Evolutionary conservation across 2,888 invertebrate genomes (phyloP).

Genomic region (Melanophora roralis): DNA sequence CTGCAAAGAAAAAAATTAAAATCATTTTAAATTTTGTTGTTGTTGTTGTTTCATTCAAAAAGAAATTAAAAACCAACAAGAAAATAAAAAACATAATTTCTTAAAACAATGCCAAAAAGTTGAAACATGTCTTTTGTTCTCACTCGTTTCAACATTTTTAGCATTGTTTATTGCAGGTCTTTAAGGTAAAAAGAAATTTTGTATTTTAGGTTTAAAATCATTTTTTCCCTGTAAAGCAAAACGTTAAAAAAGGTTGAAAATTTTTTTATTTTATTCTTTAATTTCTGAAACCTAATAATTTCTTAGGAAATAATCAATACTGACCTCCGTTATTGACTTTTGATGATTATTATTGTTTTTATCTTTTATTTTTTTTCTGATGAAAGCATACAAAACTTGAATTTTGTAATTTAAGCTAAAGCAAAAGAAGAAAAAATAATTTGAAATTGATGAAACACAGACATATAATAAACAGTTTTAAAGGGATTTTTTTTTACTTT

Average conservation of each 20-base stretch:
- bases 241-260: slow-evolving; percentile 42
- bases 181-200: neutral
- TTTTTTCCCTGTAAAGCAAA: neutral
- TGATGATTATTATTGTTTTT: slow-evolving; percentile 51
- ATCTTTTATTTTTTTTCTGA: too few relatives aligned
- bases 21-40: too few relatives aligned
- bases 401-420: slow-evolving; percentile 23
- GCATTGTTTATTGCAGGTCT: slow-evolving; percentile 52
- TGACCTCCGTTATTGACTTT: slow-evolving; percentile 52
- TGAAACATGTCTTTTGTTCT: slow-evolving; percentile 69
- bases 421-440: neutral
- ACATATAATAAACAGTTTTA: neutral
- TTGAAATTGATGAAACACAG: neutral
- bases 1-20: slow-evolving; percentile 1
- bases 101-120: slow-evolving; percentile 69
- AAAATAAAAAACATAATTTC: slow-evolving; percentile 59
- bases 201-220: slow-evolving; percentile 15
- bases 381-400: slow-evolving; percentile 16
- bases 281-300: slow-evolving; percentile 37
- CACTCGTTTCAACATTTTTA: slow-evolving; percentile 64
- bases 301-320: slow-evolving; percentile 51
- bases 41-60: slow-evolving; percentile 3
- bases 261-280: slow-evolving; percentile 46
- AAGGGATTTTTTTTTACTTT: neutral
- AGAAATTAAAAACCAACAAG: slow-evolving; percentile 46